Evolutionary conservation across 92 coral and sea anemone species (phyloP), one percentile per base, ranked within the genome.

Genomic region (Palythoa grandiflora): DNA sequence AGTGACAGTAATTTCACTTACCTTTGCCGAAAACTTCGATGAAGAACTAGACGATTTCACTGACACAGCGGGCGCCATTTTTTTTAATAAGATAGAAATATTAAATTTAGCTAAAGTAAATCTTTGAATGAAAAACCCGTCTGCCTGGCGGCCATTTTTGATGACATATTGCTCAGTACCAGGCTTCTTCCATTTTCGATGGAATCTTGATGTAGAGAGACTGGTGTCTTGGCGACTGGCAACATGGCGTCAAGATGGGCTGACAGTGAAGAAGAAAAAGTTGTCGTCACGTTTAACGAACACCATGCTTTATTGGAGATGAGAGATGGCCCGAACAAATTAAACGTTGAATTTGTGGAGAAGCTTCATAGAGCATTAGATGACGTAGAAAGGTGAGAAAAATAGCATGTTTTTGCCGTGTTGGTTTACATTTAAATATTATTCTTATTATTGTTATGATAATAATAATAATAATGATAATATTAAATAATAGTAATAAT

Each of bases 291-390:
- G 38, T 94, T 93, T 75, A 78, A 44, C 63, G 92, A 89, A 38
- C 83, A 84, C 63, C 93, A 88, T 72, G 95, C 98, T 37, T 44
- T 94, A 50, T 76, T 94, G 44, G 73, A 88, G 89, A 87, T 94
- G 93, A 91, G 85, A 79, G 89, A 83, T 80, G 94, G 95, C n/a
- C 93, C 89, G 87, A 94, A 94, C 90, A 84, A 90, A 53, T 61
- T 94, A 2, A 89, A 93, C 71, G 51, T 47, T 28, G 55, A 74
- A 1, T 76, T 88, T 55, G 47, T 93, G 14, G 79, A 87, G 61
- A 73, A 88, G 8, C 72, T 94, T 39, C 71, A 91, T 86, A 51
- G 68, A 57, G 90, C 94, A 19, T 78, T 94, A 20, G 95, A 94
- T 68, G 80, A 88, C 75, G 86, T 92, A 17, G 94, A 94, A 88